Conservation (phyloP, 2,113 vertebrate genomes). For the Heterocephalus glaber region DNA sequence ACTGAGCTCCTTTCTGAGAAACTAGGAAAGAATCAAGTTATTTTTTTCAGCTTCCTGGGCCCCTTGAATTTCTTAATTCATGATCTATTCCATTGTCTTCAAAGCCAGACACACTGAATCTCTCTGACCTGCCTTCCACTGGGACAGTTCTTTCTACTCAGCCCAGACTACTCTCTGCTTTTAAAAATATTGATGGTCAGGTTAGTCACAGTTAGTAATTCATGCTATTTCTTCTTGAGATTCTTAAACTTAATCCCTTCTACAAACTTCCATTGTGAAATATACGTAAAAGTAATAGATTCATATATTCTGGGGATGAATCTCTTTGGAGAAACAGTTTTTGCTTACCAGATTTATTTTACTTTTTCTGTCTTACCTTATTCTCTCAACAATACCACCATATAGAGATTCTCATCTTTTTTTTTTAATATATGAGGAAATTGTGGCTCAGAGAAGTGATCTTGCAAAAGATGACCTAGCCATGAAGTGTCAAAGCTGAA, state of each 20-base stretch:
- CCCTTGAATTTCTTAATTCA: background rate
- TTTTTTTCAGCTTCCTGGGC: background rate
- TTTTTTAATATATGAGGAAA: background rate
- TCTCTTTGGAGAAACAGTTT: background rate
- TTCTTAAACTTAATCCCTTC: background rate
- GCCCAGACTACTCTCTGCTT: background rate
- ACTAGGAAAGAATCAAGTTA: background rate
- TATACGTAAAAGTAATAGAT: background rate
- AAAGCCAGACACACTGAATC: too few species aligned
- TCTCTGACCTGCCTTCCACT: background rate
- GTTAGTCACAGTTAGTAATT: background rate
- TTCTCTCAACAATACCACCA: background rate
- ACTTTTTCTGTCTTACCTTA: background rate
- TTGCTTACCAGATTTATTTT: background rate
- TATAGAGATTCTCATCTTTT: background rate
- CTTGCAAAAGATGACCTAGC: background rate
- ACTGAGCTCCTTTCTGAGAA: background rate
- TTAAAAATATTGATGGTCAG: background rate
- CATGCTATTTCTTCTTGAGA: background rate
- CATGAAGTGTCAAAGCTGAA: background rate
- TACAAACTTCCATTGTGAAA: background rate
- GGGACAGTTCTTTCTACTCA: background rate
- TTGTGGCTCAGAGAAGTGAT: background rate
- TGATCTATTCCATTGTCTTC: background rate
- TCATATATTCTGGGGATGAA: background rate